These are phyloP conservation scores for Ambastaia sidthimunki DNA, from an alignment of 2,797 vertebrate species.

Conservation along the genomic window DNA sequence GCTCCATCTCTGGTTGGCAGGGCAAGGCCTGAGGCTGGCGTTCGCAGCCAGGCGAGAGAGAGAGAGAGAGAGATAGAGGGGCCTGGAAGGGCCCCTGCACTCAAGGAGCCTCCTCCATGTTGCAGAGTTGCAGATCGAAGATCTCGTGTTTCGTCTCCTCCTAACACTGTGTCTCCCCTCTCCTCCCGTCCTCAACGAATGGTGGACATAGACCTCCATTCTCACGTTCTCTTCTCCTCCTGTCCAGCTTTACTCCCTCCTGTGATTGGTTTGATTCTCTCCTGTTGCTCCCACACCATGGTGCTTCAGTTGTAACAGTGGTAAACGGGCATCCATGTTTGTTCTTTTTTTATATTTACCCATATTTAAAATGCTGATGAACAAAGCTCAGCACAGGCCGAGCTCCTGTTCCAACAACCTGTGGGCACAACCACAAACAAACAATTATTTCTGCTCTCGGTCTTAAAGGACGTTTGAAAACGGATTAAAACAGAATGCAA, in stretches of 20 bases:
- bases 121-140: conserved; percentile 66
- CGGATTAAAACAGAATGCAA: no score
- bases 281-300: conserved; percentile 98
- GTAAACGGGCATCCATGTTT: conserved; percentile 99
- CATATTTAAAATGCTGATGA: conserved; percentile 99
- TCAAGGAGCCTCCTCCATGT: conserved; percentile 81
- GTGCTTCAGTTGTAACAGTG: conserved; percentile 99
- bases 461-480: no score
- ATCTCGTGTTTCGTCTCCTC: conserved; percentile 63
- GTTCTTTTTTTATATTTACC: conserved; percentile 98
- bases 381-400: conserved; percentile 98
- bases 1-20: conserved; percentile 61
- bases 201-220: conserved; percentile 67
- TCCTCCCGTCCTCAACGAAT: conserved; percentile 57
- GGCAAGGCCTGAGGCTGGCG: conserved; percentile 62
- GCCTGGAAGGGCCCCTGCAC: conserved; percentile 67
- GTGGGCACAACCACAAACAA: conserved; percentile 55
- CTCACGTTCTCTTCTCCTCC: conserved; percentile 77
- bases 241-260: conserved; percentile 72
- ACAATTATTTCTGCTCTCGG: background rate
- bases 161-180: conserved; percentile 72
- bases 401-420: conserved; percentile 95
- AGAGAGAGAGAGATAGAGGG: conserved; percentile 59
- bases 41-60: conserved; percentile 56
- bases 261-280: conserved; percentile 90